These are phyloP conservation scores for Darevskia nairensis DNA, from an alignment of 2,797 vertebrate species.

Conservation along the genomic window DNA sequence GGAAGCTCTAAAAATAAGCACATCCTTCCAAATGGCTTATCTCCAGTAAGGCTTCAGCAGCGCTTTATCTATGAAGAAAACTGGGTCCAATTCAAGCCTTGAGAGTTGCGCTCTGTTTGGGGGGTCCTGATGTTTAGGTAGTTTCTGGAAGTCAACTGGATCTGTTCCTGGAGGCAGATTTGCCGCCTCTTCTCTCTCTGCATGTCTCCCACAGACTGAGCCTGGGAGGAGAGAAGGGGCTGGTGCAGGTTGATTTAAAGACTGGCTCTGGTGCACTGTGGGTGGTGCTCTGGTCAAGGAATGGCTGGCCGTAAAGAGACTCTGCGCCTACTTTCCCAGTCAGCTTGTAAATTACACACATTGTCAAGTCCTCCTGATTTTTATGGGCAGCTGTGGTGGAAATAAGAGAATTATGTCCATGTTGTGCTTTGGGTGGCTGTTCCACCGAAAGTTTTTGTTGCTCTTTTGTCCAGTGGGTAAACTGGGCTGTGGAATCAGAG, in stretches of 20 bases:
- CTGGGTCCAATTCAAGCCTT: background rate
- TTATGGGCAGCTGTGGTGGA: slow-evolving; percentile 14
- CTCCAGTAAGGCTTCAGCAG: background rate
- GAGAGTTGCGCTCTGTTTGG: background rate
- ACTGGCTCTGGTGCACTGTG: background rate
- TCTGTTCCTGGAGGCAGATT: slow-evolving; percentile 14
- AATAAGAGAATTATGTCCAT: background rate
- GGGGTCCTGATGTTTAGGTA: background rate
- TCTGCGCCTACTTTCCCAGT: background rate
- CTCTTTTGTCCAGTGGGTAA: background rate
- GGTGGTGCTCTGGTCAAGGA: slow-evolving; percentile 13
- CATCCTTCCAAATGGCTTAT: slow-evolving; percentile 19
- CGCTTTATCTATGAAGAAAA: background rate
- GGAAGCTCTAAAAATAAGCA: background rate
- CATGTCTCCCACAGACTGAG: slow-evolving; percentile 21
- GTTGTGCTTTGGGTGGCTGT: background rate
- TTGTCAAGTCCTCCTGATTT: slow-evolving; percentile 20
- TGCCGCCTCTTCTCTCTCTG: background rate
- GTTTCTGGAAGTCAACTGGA: background rate
- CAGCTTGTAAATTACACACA: slow-evolving; percentile 10
- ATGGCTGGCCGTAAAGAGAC: slow-evolving; percentile 7
- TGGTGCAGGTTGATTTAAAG: slow-evolving; percentile 18
- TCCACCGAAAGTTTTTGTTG: background rate
- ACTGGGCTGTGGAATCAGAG: accelerated
- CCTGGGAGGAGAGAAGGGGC: background rate